phyloP scores from a whole-genome alignment of 1,140 invertebrate species.

The Bradynema listronoti region DNA sequence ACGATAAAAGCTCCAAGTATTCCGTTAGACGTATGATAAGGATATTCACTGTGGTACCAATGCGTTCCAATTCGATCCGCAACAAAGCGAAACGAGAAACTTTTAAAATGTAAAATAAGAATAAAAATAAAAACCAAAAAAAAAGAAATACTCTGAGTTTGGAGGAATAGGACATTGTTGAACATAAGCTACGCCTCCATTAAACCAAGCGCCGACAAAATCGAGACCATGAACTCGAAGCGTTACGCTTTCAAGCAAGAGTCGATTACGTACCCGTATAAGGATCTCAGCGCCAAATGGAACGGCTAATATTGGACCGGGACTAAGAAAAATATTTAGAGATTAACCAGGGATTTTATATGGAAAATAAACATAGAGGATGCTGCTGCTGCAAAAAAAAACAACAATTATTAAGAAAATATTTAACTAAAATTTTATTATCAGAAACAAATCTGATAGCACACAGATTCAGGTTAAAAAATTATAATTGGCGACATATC shows the following conservation, averaged over 20 bases:
- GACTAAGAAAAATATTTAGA: not conserved
- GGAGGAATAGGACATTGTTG: constrained; percentile 8
- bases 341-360: not conserved
- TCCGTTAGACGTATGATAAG: constrained; percentile 2
- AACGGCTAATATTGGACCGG: constrained; percentile 2
- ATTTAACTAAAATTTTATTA: not conserved
- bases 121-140: constrained; percentile 2
- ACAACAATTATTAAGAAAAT: not conserved
- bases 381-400: not conserved
- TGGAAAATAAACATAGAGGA: not conserved
- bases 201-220: constrained; percentile 1
- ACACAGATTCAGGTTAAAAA: no score
- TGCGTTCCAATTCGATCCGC: constrained; percentile 9
- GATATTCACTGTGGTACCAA: constrained; percentile 11
- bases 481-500: no score
- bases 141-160: constrained; percentile 3
- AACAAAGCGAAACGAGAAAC: constrained; percentile 4
- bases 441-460: not conserved
- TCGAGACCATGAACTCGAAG: constrained; percentile 7
- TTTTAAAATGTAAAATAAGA: not conserved
- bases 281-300: constrained; percentile 9
- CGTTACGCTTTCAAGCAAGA: not conserved
- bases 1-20: constrained; percentile 5
- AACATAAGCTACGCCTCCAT: constrained; percentile 6
- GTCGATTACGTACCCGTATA: constrained; percentile 2